These are phyloP conservation scores for Myiothlypis coronata DNA, from an alignment of 2,797 vertebrate genomes.

Conservation along the genomic window DNA sequence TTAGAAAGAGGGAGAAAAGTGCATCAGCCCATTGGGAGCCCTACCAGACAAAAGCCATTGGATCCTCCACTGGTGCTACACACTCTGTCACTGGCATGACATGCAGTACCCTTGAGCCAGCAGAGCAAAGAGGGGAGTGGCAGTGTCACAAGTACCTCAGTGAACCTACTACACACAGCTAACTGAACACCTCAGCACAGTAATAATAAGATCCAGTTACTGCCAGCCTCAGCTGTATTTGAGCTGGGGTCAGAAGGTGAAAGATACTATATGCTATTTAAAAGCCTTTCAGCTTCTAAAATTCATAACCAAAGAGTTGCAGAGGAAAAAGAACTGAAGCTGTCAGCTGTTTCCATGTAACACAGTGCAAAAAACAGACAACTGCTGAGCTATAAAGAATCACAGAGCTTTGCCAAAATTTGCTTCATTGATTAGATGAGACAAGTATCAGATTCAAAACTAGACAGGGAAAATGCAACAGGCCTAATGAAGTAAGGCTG, in stretches of 20 bases:
- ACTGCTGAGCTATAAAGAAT: background rate
- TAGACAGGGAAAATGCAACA: background rate
- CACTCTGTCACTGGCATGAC: background rate
- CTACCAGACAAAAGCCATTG: background rate
- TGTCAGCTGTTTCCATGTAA: constrained; percentile 21
- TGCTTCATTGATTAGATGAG: background rate
- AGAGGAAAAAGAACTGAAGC: background rate
- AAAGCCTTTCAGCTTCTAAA: background rate
- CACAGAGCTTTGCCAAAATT: background rate
- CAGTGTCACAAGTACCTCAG: background rate
- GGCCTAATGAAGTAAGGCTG: background rate
- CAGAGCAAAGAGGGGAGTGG: fast-evolving
- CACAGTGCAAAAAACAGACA: background rate
- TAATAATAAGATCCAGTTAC: background rate
- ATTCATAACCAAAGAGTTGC: background rate
- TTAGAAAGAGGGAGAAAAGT: background rate
- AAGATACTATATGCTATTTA: background rate
- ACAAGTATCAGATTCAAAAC: background rate
- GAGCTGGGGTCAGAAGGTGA: background rate
- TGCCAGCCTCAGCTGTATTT: background rate
- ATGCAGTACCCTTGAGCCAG: background rate
- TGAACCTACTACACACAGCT: background rate
- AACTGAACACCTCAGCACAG: background rate
- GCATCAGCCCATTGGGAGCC: background rate
- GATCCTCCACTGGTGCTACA: background rate